These are phyloP conservation scores for Campoplex nolae DNA, from an alignment of 2,888 invertebrate species.

Conservation along the genomic window DNA sequence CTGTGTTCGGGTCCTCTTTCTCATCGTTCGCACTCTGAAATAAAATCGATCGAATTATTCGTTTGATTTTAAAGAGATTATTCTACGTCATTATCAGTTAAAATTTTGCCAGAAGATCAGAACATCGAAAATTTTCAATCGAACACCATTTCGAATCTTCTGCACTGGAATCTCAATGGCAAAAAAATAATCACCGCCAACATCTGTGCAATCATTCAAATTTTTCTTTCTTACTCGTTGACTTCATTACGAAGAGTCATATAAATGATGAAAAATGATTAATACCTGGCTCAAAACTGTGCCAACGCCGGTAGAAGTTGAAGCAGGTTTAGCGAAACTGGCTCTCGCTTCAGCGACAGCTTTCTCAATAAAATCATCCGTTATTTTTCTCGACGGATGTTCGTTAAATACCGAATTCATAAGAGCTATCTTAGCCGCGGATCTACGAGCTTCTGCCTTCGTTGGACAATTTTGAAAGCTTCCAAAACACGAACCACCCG, in stretches of 20 bases:
- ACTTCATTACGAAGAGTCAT: neutral
- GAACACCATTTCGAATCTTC: too few species aligned
- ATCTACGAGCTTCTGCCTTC: constrained; percentile 96
- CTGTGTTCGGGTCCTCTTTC: constrained; percentile 89
- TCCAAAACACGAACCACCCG: constrained; percentile 98
- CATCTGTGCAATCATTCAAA: too few species aligned
- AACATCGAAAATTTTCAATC: too few species aligned
- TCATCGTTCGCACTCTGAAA: constrained; percentile 87
- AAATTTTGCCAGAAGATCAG: too few species aligned
- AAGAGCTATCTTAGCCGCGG: constrained; percentile 97
- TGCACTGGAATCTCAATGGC: too few species aligned
- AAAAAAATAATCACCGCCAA: too few species aligned
- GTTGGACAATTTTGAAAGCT: constrained; percentile 98
- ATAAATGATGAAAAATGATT: neutral
- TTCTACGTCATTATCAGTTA: neutral
- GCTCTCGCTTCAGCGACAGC: constrained; percentile 96
- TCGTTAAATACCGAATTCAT: constrained; percentile 99
- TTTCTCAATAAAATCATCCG: constrained; percentile 97
- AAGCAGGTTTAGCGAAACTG: constrained; percentile 85
- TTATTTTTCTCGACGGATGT: constrained; percentile 96
- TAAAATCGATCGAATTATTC: neutral
- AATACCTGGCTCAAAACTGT: constrained; percentile 60
- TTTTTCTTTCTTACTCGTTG: too few species aligned
- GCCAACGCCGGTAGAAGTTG: constrained; percentile 76
- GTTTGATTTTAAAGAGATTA: too few species aligned